Evolutionary conservation across 2,113 vertebrate species (phyloP).

Genomic region (Coracopsis vasa): DNA sequence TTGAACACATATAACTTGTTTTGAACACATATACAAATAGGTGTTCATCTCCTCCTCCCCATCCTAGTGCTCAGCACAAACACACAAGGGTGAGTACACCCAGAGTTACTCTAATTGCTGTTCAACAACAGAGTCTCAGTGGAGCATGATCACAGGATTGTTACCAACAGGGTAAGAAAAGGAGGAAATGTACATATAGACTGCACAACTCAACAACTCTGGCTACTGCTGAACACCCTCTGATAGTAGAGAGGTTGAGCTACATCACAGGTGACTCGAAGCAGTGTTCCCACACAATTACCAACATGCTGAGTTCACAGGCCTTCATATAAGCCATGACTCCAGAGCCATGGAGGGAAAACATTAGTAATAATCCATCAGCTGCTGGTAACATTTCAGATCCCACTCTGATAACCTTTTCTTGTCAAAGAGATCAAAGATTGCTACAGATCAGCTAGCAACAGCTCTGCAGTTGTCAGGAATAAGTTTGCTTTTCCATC

Average conservation of each 20-base stretch:
- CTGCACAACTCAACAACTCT: not conserved
- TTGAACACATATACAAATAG: not conserved
- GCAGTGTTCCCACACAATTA: not conserved
- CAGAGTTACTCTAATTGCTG: not conserved
- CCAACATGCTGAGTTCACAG: not conserved
- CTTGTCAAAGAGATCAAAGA: slow-evolving; percentile 8
- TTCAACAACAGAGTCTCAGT: not conserved
- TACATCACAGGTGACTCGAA: not conserved
- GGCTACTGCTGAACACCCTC: not conserved
- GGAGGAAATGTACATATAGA: not conserved
- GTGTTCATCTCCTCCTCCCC: not conserved
- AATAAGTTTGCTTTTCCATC: not conserved
- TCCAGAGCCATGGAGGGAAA: not conserved
- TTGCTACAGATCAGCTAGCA: not conserved
- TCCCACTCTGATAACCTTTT: not conserved
- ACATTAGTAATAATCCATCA: not conserved
- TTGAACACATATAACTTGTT: not conserved
- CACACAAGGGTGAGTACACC: not conserved
- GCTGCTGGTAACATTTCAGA: not conserved
- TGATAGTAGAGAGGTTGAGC: not conserved
- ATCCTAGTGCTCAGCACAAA: not conserved
- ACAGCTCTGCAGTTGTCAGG: not conserved
- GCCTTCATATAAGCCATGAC: not conserved
- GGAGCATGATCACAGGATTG: not conserved
- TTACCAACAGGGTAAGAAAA: not conserved